Base-by-base conservation (phyloP, 2,888 invertebrate species). In the Mimas tiliae region DNA sequence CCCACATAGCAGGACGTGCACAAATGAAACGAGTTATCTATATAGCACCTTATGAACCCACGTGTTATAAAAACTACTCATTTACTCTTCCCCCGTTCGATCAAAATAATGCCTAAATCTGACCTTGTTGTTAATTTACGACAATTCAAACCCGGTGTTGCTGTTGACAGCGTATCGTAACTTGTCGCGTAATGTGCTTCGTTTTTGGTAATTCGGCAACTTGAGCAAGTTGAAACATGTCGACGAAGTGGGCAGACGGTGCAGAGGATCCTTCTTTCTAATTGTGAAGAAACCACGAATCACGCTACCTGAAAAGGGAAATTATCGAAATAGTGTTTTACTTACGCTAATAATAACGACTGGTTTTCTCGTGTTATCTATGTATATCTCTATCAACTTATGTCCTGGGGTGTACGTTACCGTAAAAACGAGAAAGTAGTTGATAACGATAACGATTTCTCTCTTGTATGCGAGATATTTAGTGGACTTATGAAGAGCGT, bases 191-290 rank as follows among this genome's bases (percentile, higher is more conserved):
- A 99, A 91, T 0, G 98, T 98, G 78, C 97, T 97, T 81, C 99
- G 98, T 89, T 98, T 98, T 87, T 98, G 98, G 88, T 99, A 99
- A 93, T 99, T 99, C 66, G 99, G 99, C 81, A 99, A 94, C 88
- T 99, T 99, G 58, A 99, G 95, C 51, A 99, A 95, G 93, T 99
- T 99, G 92, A 99, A 99, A 86, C 99, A 99, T 0, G 99, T 99
- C 0, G 99, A 99, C 0, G 99, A 99, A 0, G 99, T 99, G n/a
- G 99, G 99, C 53, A 99, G 94, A 47, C 99, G 96, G 84, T 98
- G 98, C 64, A 98, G 95, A 0, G 98, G 98, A 85, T 98, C 98
- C 83, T 98, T 98, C 85, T 98, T 98, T 63, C 98, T 95, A 80
- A 99, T 98, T 12, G 99, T 99, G 86, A 99, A 98, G 90, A 99